Evolutionary conservation across 2,888 invertebrate species (phyloP), one percentile per base, ranked within the genome.

Genomic region (Julus scanicus): DNA sequence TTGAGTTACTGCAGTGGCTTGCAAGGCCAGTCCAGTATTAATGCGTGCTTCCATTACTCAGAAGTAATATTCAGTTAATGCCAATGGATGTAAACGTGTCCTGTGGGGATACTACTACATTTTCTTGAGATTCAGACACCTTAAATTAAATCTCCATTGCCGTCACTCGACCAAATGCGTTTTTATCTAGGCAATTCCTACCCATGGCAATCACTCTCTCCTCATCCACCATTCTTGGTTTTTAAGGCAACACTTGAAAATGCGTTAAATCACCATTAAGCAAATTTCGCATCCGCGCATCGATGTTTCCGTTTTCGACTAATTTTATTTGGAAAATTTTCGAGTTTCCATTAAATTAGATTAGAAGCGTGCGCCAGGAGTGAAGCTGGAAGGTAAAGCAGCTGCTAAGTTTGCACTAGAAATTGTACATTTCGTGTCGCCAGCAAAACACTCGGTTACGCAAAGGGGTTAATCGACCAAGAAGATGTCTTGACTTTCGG

Each of bases 401-500:
- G 71, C 71, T 71, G 71, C 71, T 71, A 71, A 71, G 71, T 71
- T 29, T 29, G 29, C 71, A 9, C 29, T 53, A 53, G 15, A 53
- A 13, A 53, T 53, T 53, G 53, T 53, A 53, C 53, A 53, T 53
- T 53, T 53, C 53, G 15, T 53, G 53, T 17, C 17, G 13, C 53
- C 53, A 53, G 53, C 17, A 20, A 63, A 20, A 20, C 63, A 20
- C 20, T 20, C 20, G 20, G 63, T 20, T 6, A 63, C 20, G 71
- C 71, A n/a, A 71, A 71, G 29, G 71, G 71, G 71, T 71, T 71
- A 71, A 71, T 71, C 71, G 71, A 71, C 71, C 71, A 71, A 29
- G 37, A 53, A 48, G 86, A 57, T 57, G 53, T 29, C 86, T 49
- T 48, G 53, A 86, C 86, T 86, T 86, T 86, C 53, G 40, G 86